Percentiles rank a stretch among this genome's conserved stretches.
Conservation (phyloP, 1,140 invertebrate species). For the Aphidius ervi region DNA sequence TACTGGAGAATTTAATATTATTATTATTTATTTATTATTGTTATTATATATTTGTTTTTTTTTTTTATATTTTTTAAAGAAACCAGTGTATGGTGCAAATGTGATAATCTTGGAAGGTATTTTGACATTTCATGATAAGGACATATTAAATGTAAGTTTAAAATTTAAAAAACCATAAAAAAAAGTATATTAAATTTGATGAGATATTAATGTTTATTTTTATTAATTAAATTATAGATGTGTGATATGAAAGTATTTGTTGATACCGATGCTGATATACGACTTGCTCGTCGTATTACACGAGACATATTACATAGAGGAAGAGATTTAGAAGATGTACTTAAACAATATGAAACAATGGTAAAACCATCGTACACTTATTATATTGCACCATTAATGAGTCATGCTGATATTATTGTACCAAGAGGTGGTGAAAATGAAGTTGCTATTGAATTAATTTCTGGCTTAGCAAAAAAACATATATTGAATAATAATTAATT, state of each 20-base stretch:
- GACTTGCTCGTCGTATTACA: slow-evolving; percentile 78
- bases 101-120: slow-evolving; percentile 99
- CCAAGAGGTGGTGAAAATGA: slow-evolving; percentile 93
- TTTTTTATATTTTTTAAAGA: slow-evolving; percentile 56
- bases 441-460: slow-evolving; percentile 93
- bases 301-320: slow-evolving; percentile 91
- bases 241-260: slow-evolving; percentile 97
- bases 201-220: background rate
- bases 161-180: background rate
- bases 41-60: background rate
- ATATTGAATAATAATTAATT: no score
- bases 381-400: slow-evolving; percentile 93
- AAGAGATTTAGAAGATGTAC: slow-evolving; percentile 86
- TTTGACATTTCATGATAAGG: slow-evolving; percentile 85
- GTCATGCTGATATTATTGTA: slow-evolving; percentile 85
- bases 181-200: background rate
- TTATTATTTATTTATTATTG: background rate
- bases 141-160: slow-evolving; percentile 67
- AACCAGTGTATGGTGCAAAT: slow-evolving; percentile 99
- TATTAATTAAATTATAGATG: slow-evolving; percentile 52
- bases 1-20: background rate
- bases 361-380: slow-evolving; percentile 96
- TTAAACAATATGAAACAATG: slow-evolving; percentile 94
- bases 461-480: no score
- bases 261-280: slow-evolving; percentile 95